These are phyloP conservation scores for Phortica variegata DNA, from an alignment of 1,140 invertebrate genomes.

Conservation along the genomic window DNA sequence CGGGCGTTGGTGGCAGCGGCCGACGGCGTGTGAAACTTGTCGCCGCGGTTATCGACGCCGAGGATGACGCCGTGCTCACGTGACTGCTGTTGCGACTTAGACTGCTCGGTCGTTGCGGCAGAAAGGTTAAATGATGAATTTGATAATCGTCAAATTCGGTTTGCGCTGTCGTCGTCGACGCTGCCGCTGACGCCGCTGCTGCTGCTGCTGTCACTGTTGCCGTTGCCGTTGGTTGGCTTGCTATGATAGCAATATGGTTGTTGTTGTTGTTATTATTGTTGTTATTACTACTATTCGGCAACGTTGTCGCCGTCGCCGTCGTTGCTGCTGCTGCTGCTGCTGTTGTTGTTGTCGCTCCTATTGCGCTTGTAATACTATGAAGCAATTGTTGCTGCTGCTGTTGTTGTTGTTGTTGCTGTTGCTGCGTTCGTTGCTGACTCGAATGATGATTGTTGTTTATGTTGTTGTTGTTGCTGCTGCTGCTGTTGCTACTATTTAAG, in stretches of 20 bases:
- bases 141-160: constrained; percentile 48
- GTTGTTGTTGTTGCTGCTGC: constrained; percentile 8
- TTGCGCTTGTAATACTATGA: constrained; percentile 9
- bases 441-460: constrained; percentile 10
- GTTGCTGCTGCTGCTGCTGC: too few relatives aligned
- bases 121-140: constrained; percentile 49
- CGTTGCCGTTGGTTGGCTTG: constrained; percentile 18
- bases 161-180: constrained; percentile 11
- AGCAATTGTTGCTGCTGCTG: constrained; percentile 19
- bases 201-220: constrained; percentile 13
- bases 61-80: constrained; percentile 18
- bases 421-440: constrained; percentile 13
- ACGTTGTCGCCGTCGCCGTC: constrained; percentile 11
- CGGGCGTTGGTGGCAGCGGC: constrained; percentile 51
- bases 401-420: constrained; percentile 6
- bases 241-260: constrained; percentile 8
- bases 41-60: constrained; percentile 38
- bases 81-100: constrained; percentile 49
- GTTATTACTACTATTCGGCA: constrained; percentile 1
- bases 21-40: constrained; percentile 47
- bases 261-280: constrained; percentile 15
- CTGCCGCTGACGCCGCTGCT: constrained; percentile 1
- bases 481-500: constrained; percentile 24
- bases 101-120: constrained; percentile 49
- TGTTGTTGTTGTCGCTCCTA: constrained; percentile 19